phyloP scores from a whole-genome alignment of 2,113 vertebrate genomes.

The Nibea coibor region DNA sequence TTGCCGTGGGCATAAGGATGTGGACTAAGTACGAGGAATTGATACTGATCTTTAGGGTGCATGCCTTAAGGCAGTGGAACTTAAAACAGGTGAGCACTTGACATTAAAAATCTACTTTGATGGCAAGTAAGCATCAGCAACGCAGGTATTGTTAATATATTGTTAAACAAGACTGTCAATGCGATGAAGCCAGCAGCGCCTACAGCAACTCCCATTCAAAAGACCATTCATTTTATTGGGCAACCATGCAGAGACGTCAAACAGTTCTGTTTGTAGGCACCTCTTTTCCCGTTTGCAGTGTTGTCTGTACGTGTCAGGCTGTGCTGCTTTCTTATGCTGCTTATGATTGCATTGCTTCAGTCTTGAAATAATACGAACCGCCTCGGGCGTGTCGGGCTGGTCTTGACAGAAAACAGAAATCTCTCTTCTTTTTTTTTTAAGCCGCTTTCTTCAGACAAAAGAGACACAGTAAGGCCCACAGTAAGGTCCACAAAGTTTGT shows the following conservation, averaged over 20 bases:
- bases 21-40: constrained; percentile 31
- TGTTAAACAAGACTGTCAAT: background rate
- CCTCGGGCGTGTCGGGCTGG: constrained; percentile 52
- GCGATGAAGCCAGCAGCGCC: background rate
- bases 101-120: constrained; percentile 15
- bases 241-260: constrained; percentile 44
- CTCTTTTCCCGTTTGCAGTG: constrained; percentile 11
- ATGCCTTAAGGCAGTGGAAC: constrained; percentile 42
- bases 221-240: constrained; percentile 19
- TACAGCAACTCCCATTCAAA: constrained; percentile 31
- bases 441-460: constrained; percentile 69
- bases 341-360: constrained; percentile 64
- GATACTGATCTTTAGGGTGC: constrained; percentile 35
- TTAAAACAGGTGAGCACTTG: constrained; percentile 23
- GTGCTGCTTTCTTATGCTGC: constrained; percentile 54
- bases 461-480: constrained; percentile 57
- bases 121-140: background rate
- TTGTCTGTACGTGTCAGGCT: constrained; percentile 39
- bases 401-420: constrained; percentile 76
- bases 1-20: constrained; percentile 14
- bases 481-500: constrained; percentile 19
- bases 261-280: constrained; percentile 35
- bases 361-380: constrained; percentile 75
- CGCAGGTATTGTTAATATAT: too few relatives aligned
- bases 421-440: constrained; percentile 59